These are phyloP conservation scores for Rhegmatorhina hoffmannsi DNA, from an alignment of 2,113 vertebrate species.

Conservation along the genomic window DNA sequence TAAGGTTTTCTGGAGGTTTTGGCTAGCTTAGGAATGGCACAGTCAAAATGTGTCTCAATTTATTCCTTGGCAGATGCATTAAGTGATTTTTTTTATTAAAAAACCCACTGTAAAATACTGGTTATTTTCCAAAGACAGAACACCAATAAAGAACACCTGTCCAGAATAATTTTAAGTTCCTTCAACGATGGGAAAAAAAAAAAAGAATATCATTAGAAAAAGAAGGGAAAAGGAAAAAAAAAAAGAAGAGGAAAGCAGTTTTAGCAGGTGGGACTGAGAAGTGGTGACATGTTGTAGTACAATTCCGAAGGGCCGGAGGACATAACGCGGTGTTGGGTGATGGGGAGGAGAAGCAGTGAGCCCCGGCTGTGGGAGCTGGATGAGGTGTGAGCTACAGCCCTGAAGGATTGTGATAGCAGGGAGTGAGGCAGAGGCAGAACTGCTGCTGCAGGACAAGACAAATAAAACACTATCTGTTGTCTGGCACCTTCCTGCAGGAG, in stretches of 20 bases:
- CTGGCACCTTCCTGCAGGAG: not conserved
- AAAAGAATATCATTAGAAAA: not conserved
- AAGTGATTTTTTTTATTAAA: not conserved
- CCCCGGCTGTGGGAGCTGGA: not conserved
- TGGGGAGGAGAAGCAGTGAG: not conserved
- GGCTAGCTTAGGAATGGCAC: not conserved
- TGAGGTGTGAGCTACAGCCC: slow-evolving; percentile 20
- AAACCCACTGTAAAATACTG: not conserved
- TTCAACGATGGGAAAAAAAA: not conserved
- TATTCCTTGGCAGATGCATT: not conserved
- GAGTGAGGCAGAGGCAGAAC: slow-evolving; percentile 38
- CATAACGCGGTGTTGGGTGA: slow-evolving; percentile 34
- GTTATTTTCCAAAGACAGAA: not conserved
- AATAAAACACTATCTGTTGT: not conserved
- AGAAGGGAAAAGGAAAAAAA: not conserved
- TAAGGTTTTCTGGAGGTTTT: not conserved
- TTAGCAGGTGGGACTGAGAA: slow-evolving; percentile 54
- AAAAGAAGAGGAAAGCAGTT: not conserved
- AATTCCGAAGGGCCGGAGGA: not conserved
- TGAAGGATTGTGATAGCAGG: slow-evolving; percentile 17
- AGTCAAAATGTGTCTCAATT: not conserved
- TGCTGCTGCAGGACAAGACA: not conserved
- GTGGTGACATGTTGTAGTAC: slow-evolving; percentile 60
- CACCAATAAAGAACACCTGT: slow-evolving; percentile 5
- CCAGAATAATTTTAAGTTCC: not conserved